Conservation (phyloP, 2,113 vertebrate species). For the Aspiorhynchus laticeps region DNA sequence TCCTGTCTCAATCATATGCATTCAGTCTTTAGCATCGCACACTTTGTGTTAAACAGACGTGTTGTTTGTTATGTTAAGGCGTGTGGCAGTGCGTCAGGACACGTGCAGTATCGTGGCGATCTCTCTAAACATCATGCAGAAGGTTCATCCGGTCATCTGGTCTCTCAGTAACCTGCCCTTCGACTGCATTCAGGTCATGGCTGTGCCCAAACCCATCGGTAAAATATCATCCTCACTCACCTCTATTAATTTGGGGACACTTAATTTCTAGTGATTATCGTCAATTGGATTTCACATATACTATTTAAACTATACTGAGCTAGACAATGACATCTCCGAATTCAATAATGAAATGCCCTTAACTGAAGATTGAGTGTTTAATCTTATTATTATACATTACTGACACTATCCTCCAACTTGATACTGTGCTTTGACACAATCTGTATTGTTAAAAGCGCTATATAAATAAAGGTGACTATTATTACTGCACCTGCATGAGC, state of each 20-base stretch:
- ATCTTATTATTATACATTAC: too few species aligned
- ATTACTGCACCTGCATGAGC: neutral
- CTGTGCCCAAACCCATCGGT: conserved; percentile 93
- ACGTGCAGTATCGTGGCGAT: conserved; percentile 94
- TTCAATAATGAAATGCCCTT: too few species aligned
- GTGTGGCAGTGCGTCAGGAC: conserved; percentile 92
- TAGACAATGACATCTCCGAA: too few species aligned
- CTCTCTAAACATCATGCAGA: conserved; percentile 94
- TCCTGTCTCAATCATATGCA: neutral
- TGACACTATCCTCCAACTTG: too few species aligned
- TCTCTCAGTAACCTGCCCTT: conserved; percentile 90
- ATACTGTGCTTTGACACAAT: too few species aligned
- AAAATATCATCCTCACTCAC: conserved; percentile 48
- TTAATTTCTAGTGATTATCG: too few species aligned
- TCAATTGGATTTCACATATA: too few species aligned
- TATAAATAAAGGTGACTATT: too few species aligned
- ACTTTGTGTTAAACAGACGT: neutral
- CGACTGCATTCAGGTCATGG: conserved; percentile 89
- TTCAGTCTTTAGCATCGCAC: neutral
- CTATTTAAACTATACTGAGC: too few species aligned
- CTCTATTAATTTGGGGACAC: too few species aligned
- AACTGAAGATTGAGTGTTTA: too few species aligned
- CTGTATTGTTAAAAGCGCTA: too few species aligned
- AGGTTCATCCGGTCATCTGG: conserved; percentile 94
- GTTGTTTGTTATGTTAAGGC: conserved; percentile 65